Evolutionary conservation across 2,888 invertebrate species (phyloP).

Genomic region (Scrobipalpa costella): DNA sequence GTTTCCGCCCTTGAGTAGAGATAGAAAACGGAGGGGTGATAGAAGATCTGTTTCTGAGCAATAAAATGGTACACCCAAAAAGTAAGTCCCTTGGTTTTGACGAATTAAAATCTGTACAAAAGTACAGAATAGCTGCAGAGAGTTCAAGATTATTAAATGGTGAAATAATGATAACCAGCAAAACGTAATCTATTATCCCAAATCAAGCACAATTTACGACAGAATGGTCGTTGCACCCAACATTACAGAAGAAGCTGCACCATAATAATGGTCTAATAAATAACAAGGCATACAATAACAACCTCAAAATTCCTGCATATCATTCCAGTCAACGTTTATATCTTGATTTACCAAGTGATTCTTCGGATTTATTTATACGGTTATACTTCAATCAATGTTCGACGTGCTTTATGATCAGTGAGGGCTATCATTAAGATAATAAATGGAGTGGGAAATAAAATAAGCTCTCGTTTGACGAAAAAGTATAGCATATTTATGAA

Average conservation of each 20-base stretch:
- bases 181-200: neutral
- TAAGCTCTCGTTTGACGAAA: neutral
- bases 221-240: neutral
- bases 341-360: constrained; percentile 11
- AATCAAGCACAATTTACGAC: neutral
- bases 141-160: too few relatives aligned
- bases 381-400: constrained; percentile 10
- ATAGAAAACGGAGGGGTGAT: too few relatives aligned
- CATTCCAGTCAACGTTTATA: constrained; percentile 6
- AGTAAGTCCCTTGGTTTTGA: too few relatives aligned
- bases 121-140: too few relatives aligned
- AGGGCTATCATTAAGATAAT: neutral
- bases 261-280: constrained; percentile 1
- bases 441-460: neutral
- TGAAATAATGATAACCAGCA: neutral
- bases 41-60: too few relatives aligned
- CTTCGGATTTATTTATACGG: neutral
- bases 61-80: too few relatives aligned
- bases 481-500: too few relatives aligned
- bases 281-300: constrained; percentile 2
- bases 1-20: too few relatives aligned
- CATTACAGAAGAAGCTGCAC: neutral
- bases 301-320: constrained; percentile 15
- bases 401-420: neutral
- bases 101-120: too few relatives aligned